These are phyloP conservation scores for Elachura formosa DNA, from an alignment of 2,113 vertebrate species.

Conservation along the genomic window DNA sequence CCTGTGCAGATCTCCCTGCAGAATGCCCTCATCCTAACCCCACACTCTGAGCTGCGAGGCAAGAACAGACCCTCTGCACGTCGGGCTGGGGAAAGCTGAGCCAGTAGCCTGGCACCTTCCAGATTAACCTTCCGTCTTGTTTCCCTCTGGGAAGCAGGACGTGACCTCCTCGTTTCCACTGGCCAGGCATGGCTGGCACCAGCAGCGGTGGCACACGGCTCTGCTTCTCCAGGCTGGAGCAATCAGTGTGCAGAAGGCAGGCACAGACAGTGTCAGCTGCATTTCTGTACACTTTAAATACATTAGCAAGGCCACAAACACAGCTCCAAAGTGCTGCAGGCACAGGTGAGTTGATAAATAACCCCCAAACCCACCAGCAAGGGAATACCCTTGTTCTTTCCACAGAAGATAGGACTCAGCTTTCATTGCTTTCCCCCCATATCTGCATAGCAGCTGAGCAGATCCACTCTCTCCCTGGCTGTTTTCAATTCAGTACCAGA, in stretches of 20 bases:
- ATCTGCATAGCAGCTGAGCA: not conserved
- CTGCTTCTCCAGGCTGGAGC: conserved; percentile 5
- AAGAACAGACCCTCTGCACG: not conserved
- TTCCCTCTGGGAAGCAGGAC: not conserved
- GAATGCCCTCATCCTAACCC: fast-evolving
- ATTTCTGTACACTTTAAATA: not conserved
- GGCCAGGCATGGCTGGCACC: not conserved
- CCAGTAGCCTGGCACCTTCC: not conserved
- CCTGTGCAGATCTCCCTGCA: not conserved
- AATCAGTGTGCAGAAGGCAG: not conserved
- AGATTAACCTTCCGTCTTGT: not conserved
- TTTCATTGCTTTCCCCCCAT: not conserved
- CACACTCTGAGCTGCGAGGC: not conserved
- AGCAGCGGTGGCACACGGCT: not conserved
- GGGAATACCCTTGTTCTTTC: not conserved
- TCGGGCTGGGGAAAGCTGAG: not conserved
- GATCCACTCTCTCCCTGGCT: not conserved
- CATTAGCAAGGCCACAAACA: conserved; percentile 9
- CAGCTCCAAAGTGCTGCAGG: conserved; percentile 17
- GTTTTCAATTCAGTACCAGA: conserved; percentile 21
- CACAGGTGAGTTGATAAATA: not conserved
- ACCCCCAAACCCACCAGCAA: not conserved
- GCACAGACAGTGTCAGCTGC: not conserved
- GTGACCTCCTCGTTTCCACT: conserved; percentile 4
- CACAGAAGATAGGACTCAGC: not conserved